These are phyloP conservation scores for Acestrorhynchus altus DNA, from an alignment of 2,797 vertebrate genomes.

Conservation along the genomic window DNA sequence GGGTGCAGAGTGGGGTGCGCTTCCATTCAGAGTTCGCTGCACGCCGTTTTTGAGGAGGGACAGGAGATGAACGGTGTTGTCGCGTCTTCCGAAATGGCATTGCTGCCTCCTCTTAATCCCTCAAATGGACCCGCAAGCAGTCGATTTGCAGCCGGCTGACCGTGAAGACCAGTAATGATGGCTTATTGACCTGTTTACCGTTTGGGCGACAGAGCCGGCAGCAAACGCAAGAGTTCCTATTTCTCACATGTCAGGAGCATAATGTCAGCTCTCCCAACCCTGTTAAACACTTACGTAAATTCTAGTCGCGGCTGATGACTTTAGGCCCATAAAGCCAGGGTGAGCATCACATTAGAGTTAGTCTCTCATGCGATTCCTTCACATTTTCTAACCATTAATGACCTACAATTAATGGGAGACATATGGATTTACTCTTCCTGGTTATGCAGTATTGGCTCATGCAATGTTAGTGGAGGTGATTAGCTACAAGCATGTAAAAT, in stretches of 20 bases:
- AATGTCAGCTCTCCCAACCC: conserved; percentile 45
- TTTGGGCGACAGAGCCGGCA: conserved; percentile 73
- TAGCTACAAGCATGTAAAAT: conserved; percentile 29
- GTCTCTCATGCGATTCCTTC: conserved; percentile 28
- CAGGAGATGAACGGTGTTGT: conserved; percentile 78
- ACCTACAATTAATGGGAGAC: conserved; percentile 59
- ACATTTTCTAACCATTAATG: conserved; percentile 41
- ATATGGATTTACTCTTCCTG: conserved; percentile 50
- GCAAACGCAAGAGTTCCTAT: conserved; percentile 71
- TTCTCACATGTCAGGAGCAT: conserved; percentile 58
- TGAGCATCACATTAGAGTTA: conserved; percentile 34
- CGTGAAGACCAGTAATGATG: conserved; percentile 85
- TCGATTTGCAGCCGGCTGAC: conserved; percentile 81
- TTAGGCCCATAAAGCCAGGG: conserved; percentile 25
- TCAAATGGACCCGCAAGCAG: conserved; percentile 80
- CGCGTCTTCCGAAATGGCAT: conserved; percentile 75
- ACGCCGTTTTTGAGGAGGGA: conserved; percentile 65
- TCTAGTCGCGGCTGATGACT: conserved; percentile 55
- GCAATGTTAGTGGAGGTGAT: conserved; percentile 29
- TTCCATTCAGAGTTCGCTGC: conserved; percentile 56
- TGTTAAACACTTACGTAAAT: conserved; percentile 61
- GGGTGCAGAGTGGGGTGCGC: conserved; percentile 27
- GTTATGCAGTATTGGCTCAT: conserved; percentile 55
- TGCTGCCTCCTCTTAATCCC: conserved; percentile 80
- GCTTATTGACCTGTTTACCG: conserved; percentile 85